Evolutionary conservation across 2,113 vertebrate species (phyloP).

Genomic region (Corythornis madagascariensis): DNA sequence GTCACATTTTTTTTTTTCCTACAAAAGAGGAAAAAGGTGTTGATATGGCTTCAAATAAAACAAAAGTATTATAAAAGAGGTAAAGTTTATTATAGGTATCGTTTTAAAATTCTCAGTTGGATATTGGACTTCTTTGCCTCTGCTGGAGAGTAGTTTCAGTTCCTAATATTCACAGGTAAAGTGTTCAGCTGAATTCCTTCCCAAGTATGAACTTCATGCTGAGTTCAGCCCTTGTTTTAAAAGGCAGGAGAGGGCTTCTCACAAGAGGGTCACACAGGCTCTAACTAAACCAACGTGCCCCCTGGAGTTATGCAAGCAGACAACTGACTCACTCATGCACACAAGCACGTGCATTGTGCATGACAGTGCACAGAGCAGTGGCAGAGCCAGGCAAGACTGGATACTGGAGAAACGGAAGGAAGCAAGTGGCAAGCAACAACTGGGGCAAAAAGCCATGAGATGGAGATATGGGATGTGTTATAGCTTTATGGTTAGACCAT

Average conservation of each 20-base stretch:
- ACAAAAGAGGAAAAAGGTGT: neutral
- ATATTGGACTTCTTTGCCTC: neutral
- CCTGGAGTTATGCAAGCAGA: neutral
- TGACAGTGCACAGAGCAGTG: neutral
- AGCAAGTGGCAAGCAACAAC: neutral
- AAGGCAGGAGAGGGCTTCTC: neutral
- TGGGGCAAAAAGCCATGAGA: neutral
- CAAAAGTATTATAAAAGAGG: neutral
- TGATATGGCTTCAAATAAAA: neutral
- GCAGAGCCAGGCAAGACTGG: neutral
- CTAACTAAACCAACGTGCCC: neutral
- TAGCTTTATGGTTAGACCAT: neutral
- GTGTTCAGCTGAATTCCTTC: neutral
- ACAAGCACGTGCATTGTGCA: fast-evolving
- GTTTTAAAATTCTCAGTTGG: neutral
- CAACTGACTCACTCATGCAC: neutral
- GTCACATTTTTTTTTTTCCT: neutral
- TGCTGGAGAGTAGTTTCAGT: neutral
- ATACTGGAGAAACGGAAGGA: neutral
- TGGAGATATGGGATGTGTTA: neutral
- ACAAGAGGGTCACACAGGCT: neutral
- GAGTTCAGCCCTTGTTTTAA: neutral
- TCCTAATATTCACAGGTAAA: neutral
- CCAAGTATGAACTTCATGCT: neutral
- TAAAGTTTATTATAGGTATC: neutral